Conservation (phyloP, 2,797 vertebrate species). For the Leptatherina wallacei region DNA sequence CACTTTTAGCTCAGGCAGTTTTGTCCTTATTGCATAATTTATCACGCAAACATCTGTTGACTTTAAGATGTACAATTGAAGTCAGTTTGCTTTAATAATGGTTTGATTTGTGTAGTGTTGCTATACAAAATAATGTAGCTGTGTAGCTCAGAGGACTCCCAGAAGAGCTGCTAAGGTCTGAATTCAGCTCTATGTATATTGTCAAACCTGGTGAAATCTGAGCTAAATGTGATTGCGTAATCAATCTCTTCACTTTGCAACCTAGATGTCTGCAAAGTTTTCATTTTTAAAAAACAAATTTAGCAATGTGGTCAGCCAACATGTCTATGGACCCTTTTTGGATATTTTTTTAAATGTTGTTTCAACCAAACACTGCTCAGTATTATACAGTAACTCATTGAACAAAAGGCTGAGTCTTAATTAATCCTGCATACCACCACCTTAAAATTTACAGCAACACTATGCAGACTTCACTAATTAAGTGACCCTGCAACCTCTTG, state of each 20-base stretch:
- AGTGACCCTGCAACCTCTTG: constrained; percentile 2
- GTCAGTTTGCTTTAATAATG: background rate
- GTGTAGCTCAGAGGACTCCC: no score
- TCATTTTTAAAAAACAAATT: background rate
- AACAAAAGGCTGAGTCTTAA: background rate
- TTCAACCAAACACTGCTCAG: background rate
- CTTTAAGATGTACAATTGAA: background rate
- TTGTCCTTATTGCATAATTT: background rate
- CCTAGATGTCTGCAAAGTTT: background rate
- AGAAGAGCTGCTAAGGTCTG: background rate
- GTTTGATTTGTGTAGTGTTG: no score
- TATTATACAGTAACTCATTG: background rate
- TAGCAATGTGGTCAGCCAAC: background rate
- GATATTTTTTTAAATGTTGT: background rate
- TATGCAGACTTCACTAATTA: constrained; percentile 11
- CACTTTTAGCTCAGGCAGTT: background rate
- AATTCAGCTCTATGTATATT: background rate
- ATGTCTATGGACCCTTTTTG: background rate
- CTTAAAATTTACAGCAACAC: background rate
- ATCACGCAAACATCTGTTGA: background rate
- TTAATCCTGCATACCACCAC: constrained; percentile 1
- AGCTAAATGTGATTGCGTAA: background rate
- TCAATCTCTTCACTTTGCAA: background rate
- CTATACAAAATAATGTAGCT: no score
- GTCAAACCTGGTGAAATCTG: background rate